phyloP scores from a whole-genome alignment of 2,113 vertebrate species.

The Centrocercus urophasianus region DNA sequence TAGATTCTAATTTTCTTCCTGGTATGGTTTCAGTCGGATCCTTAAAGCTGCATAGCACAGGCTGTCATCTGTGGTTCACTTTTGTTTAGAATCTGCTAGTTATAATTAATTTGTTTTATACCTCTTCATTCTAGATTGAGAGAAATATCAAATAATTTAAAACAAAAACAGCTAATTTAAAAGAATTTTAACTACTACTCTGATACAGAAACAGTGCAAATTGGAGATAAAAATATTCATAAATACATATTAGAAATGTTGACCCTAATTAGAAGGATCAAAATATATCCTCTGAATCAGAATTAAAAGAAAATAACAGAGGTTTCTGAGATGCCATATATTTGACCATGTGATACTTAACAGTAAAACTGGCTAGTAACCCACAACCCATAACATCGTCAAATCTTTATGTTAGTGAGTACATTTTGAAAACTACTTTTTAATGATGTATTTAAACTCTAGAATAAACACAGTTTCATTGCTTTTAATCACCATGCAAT shows the following conservation, averaged over 20 bases:
- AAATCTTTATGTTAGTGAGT: neutral
- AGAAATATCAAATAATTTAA: neutral
- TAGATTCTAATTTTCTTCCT: neutral
- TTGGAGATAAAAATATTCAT: neutral
- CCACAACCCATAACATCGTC: neutral
- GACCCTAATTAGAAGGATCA: neutral
- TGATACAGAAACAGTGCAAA: neutral
- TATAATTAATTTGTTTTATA: neutral
- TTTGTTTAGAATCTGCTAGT: neutral
- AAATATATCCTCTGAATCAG: neutral
- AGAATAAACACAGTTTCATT: constrained; percentile 32
- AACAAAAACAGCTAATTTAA: neutral
- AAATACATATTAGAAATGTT: neutral
- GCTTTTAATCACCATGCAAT: constrained; percentile 36
- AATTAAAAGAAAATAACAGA: neutral
- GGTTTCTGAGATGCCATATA: neutral
- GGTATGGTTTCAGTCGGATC: neutral
- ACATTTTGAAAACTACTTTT: constrained; percentile 4
- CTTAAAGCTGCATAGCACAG: neutral
- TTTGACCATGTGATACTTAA: neutral
- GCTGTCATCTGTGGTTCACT: neutral
- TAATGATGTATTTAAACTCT: constrained; percentile 17
- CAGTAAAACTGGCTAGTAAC: neutral
- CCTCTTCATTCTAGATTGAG: neutral
- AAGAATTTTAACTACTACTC: neutral